phyloP scores from a whole-genome alignment of 2,797 vertebrate genomes.

The Salarias fasciatus region DNA sequence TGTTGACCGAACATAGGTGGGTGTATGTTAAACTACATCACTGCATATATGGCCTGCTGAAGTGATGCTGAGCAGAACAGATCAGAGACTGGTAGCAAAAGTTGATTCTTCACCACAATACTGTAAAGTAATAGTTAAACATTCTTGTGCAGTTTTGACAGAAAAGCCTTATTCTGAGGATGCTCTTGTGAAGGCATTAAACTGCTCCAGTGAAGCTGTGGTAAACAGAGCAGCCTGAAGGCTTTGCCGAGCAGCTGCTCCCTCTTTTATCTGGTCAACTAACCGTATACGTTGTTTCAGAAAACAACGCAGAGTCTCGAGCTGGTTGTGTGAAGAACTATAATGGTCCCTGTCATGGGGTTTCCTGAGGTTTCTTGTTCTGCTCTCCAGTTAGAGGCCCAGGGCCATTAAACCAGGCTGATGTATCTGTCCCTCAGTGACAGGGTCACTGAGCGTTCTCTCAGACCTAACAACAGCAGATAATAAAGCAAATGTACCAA shows the following conservation, averaged over 20 bases:
- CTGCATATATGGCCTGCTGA: too few relatives aligned
- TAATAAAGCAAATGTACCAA: too few relatives aligned
- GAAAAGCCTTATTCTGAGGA: background rate
- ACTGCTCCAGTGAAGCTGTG: conserved; percentile 41
- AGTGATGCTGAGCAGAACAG: too few relatives aligned
- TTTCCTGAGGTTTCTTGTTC: background rate
- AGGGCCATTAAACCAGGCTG: too few relatives aligned
- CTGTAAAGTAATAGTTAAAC: too few relatives aligned
- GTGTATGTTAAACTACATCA: too few relatives aligned
- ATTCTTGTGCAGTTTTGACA: too few relatives aligned
- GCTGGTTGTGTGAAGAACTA: background rate
- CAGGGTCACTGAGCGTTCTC: too few relatives aligned
- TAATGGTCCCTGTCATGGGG: background rate
- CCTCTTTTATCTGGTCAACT: conserved; percentile 21
- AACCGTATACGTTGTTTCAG: conserved; percentile 12
- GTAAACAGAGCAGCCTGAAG: conserved; percentile 28
- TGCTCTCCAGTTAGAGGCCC: too few relatives aligned
- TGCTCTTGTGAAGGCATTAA: conserved; percentile 19
- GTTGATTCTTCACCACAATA: background rate
- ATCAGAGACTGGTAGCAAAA: background rate
- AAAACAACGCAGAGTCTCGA: conserved; percentile 14
- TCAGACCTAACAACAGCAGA: too few relatives aligned
- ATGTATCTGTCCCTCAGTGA: too few relatives aligned
- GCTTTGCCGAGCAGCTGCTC: conserved; percentile 16
- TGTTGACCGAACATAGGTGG: too few relatives aligned